These are phyloP conservation scores for Papilio dardanus DNA, from an alignment of 1,140 invertebrate genomes.

Conservation along the genomic window DNA sequence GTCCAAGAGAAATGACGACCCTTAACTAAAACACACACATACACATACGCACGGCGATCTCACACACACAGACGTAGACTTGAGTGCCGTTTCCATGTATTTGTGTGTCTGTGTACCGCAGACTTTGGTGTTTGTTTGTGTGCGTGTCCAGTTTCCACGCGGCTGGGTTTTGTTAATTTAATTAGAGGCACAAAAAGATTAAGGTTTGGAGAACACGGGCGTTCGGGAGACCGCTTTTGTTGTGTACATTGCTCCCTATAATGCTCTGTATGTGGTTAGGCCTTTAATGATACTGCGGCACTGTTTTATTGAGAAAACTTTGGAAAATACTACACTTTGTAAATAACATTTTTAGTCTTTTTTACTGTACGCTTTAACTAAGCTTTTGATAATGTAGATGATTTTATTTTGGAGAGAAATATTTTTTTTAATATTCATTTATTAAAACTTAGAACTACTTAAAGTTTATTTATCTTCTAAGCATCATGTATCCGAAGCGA, in stretches of 20 bases:
- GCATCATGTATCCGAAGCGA: not conserved
- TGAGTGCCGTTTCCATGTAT: constrained; percentile 52
- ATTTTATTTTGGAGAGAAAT: not conserved
- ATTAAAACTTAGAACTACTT: too few species aligned
- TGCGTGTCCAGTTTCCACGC: constrained; percentile 79
- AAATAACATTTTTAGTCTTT: constrained; percentile 39
- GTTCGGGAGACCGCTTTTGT: constrained; percentile 72
- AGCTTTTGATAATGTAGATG: not conserved
- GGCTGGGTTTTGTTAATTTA: constrained; percentile 81
- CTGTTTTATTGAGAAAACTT: constrained; percentile 31
- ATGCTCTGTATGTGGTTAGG: constrained; percentile 39
- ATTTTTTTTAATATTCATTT: constrained; percentile 22
- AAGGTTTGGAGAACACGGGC: constrained; percentile 72
- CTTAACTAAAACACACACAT: constrained; percentile 82
- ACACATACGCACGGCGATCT: constrained; percentile 64
- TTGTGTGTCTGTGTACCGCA: constrained; percentile 48
- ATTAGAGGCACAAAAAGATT: constrained; percentile 82
- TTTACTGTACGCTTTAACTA: not conserved
- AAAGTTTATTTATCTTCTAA: not conserved
- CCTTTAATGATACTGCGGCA: constrained; percentile 11
- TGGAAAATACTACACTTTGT: constrained; percentile 35
- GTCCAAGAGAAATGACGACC: constrained; percentile 82
- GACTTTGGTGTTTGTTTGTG: constrained; percentile 50
- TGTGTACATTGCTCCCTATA: constrained; percentile 47
- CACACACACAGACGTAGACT: constrained; percentile 57